Percentiles rank a stretch among this genome's conserved stretches.
phyloP scores from a whole-genome alignment of 1,140 invertebrate species.

The Hylyphantes graminicola region DNA sequence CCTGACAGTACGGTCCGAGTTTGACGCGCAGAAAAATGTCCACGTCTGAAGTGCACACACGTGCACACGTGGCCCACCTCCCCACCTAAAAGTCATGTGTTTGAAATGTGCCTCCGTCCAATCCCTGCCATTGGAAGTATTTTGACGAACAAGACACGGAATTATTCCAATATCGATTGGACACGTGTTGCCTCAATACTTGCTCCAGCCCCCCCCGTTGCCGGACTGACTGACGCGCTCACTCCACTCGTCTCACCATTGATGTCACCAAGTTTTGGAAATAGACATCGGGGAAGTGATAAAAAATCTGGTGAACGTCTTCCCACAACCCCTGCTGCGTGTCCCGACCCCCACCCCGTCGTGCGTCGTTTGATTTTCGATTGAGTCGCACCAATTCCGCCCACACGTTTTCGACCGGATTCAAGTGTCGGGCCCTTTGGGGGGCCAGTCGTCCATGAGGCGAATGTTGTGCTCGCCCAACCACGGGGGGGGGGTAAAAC shows the following conservation, averaged over 20 bases:
- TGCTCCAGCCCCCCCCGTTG: not conserved
- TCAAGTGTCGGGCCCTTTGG: too few relatives aligned
- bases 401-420: too few relatives aligned
- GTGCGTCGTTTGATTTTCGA: not conserved
- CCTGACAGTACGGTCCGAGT: too few relatives aligned
- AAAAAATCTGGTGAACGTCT: not conserved
- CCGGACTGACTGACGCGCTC: not conserved
- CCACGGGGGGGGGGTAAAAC: not conserved
- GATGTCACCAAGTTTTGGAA: too few relatives aligned
- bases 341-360: accelerated
- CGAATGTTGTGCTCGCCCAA: not conserved
- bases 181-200: slow-evolving; percentile 10
- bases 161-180: too few relatives aligned
- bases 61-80: not conserved
- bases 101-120: too few relatives aligned
- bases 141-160: too few relatives aligned
- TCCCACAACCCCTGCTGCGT: slow-evolving; percentile 3
- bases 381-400: slow-evolving; percentile 3
- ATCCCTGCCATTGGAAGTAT: too few relatives aligned
- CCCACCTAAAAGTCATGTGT: not conserved
- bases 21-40: too few relatives aligned
- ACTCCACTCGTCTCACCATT: not conserved
- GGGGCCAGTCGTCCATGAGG: slow-evolving; percentile 10
- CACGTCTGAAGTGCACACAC: too few relatives aligned
- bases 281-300: not conserved